Percentiles rank a stretch among this genome's conserved stretches.
These are phyloP conservation scores for Drosophila subquinaria DNA, from an alignment of 2,888 invertebrate genomes.

Conservation along the genomic window DNA sequence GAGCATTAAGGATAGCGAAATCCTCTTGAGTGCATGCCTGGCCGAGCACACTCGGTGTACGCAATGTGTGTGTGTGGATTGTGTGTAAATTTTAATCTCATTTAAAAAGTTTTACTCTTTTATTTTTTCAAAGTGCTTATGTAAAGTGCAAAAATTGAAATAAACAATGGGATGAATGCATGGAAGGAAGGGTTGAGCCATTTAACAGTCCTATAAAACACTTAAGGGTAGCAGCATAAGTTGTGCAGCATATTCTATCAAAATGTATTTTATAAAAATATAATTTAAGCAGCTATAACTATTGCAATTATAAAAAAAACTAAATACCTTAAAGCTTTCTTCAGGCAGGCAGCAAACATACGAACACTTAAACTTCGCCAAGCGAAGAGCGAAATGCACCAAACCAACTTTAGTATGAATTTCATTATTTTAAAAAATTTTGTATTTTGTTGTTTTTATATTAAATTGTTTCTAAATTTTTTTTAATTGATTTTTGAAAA, in stretches of 20 bases:
- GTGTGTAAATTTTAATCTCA: constrained; percentile 73
- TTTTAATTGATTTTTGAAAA: no score
- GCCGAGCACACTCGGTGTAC: constrained; percentile 40
- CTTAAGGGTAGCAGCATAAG: constrained; percentile 1
- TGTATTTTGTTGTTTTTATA: no score
- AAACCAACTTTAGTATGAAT: no score
- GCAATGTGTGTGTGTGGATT: constrained; percentile 27
- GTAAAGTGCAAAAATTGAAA: constrained; percentile 72
- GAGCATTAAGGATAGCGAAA: constrained; percentile 75
- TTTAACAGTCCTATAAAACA: constrained; percentile 7
- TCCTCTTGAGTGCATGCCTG: constrained; percentile 80
- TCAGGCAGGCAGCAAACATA: no score
- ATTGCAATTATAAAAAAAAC: neutral
- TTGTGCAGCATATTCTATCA: neutral
- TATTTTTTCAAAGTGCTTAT: constrained; percentile 45
- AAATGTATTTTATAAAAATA: neutral
- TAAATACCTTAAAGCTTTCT: neutral
- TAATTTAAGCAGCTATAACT: neutral
- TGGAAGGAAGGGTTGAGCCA: constrained; percentile 45
- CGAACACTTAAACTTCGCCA: no score
- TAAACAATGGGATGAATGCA: constrained; percentile 58
- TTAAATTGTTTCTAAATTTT: no score
- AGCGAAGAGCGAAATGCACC: no score
- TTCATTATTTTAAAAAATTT: no score
- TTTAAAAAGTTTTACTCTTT: constrained; percentile 66